Evolutionary conservation across 2,888 invertebrate genomes (phyloP).

Genomic region (Ochropacha duplaris): DNA sequence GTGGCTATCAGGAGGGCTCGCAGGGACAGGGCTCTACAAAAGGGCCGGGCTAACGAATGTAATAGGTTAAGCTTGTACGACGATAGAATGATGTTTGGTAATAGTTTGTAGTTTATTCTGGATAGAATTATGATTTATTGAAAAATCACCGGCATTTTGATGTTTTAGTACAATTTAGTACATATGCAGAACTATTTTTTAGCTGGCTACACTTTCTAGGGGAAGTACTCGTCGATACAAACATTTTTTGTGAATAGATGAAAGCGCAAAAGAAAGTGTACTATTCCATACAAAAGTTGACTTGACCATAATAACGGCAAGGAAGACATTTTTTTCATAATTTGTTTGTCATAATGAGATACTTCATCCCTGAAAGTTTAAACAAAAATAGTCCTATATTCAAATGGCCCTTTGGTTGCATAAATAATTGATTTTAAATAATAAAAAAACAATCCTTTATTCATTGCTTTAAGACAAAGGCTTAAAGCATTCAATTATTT

Average conservation of each 20-base stretch:
- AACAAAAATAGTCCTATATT: background rate
- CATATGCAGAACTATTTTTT: background rate
- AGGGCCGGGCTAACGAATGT: constrained; percentile 72
- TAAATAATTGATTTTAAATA: background rate
- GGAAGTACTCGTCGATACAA: no score
- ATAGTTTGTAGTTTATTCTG: constrained; percentile 57
- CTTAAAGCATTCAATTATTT: no score
- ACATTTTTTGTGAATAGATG: no score
- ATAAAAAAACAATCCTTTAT: no score
- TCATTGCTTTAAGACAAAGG: no score
- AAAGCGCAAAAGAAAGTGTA: no score
- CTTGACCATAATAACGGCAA: no score
- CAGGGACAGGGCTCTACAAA: constrained; percentile 83
- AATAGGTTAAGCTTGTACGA: constrained; percentile 93
- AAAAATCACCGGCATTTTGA: background rate
- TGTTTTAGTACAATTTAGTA: background rate
- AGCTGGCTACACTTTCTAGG: no score
- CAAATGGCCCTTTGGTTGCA: background rate
- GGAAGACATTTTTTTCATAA: no score
- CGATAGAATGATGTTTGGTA: constrained; percentile 92
- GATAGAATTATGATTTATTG: background rate
- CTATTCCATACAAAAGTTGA: no score
- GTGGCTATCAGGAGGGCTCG: constrained; percentile 88
- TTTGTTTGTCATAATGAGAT: no score
- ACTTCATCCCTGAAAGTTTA: no score